Evolutionary conservation across 2,113 vertebrate species (phyloP), one percentile per base, ranked within the genome.

Genomic region (Perccottus glenii): DNA sequence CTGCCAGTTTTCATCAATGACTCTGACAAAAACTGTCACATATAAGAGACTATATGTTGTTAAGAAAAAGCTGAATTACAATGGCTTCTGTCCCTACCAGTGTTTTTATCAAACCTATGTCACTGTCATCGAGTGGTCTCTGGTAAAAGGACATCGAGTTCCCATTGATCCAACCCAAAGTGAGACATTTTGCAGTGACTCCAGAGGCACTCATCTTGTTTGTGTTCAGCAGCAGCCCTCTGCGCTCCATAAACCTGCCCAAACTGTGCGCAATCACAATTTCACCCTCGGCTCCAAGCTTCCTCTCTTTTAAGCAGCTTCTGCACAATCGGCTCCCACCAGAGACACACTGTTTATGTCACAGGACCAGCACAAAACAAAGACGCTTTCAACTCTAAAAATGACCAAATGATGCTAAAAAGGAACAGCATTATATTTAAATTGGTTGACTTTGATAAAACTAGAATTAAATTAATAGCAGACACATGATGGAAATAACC

Each of bases 301-400:
- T 77, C 67, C 60, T 86, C 67, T 72, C 69, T 62, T 64, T 67
- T 75, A 40, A 80, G 79, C 73, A 48, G 67, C 79, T 82, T 78
- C 71, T 59, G 61, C 77, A 82, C 79, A 77, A 81, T 77, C 75
- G 27, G 45, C 70, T 69, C 70, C 78, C 78, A 51, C 60, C 75
- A 84, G 72, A 75, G 62, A 70, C 47, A 46, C 19, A 15, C 67
- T 72, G 64, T 75, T 74, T 78, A 62, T 63, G 78, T 60, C 67
- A 72, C 73, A 69, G 59, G 73, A 51, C 47, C 47, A 56, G 40
- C 6, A 3, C 33, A 55, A 69, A 74, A 79, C 72, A 79, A 73
- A 74, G 72, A 64, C 55, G 27, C 4, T 6, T 38, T 38, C 36
- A 38, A 38, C 36, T 38, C 36, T 6, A 38, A 38, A 38, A 38